Percentiles rank a stretch among this genome's conserved stretches.
Conservation (phyloP, 2,888 invertebrate species). For the Drosophila nr. fundita region DNA sequence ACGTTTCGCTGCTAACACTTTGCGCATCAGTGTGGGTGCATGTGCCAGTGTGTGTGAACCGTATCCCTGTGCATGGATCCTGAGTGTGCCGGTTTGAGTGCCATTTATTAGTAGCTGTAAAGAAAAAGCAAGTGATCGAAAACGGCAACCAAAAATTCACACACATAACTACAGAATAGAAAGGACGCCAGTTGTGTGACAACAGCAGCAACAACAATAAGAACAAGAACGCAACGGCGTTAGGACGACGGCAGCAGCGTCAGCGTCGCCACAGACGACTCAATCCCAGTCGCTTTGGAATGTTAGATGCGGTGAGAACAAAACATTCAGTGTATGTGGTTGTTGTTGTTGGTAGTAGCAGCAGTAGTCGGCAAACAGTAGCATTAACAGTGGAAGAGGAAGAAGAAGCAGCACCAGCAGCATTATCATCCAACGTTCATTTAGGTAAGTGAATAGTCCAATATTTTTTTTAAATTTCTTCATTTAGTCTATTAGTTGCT, state of each 20-base stretch:
- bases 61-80: constrained; percentile 44
- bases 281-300: constrained; percentile 82
- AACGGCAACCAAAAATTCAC: constrained; percentile 28
- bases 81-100: constrained; percentile 46
- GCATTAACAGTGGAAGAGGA: constrained; percentile 66
- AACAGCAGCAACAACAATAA: constrained; percentile 20
- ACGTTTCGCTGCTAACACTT: constrained; percentile 52
- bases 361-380: constrained; percentile 72
- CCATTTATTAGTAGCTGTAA: constrained; percentile 48
- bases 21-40: constrained; percentile 48
- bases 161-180: neutral
- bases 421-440: constrained; percentile 75
- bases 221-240: constrained; percentile 27
- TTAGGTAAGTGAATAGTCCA: constrained; percentile 62
- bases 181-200: constrained; percentile 30
- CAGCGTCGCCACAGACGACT: constrained; percentile 52
- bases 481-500: neutral
- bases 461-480: constrained; percentile 3
- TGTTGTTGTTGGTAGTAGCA: constrained; percentile 77
- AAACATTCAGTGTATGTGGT: constrained; percentile 83
- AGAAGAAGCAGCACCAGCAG: constrained; percentile 61
- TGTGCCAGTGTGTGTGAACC: constrained; percentile 18
- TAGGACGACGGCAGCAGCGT: constrained; percentile 54
- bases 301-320: constrained; percentile 85
- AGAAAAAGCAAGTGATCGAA: constrained; percentile 28